These are phyloP conservation scores for Argyra leucocephala DNA, from an alignment of 2,888 invertebrate genomes.

Conservation along the genomic window DNA sequence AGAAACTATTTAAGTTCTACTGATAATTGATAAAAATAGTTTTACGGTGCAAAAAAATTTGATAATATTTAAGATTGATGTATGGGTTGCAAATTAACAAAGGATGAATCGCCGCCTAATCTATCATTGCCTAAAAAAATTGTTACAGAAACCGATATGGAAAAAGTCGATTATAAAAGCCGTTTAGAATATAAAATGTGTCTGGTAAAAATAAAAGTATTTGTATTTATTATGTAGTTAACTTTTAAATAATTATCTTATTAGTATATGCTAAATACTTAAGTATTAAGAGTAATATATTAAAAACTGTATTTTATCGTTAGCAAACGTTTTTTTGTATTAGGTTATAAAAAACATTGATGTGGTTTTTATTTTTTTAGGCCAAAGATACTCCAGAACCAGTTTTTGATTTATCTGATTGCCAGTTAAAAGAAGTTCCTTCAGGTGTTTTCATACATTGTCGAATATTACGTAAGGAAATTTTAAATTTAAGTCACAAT, in stretches of 20 bases:
- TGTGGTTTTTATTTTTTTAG: conserved; percentile 14
- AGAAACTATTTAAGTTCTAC: no score
- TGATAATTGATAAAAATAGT: conserved; percentile 2
- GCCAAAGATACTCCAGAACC: conserved; percentile 69
- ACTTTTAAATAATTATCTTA: no score
- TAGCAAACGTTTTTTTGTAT: no score
- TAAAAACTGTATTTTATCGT: no score
- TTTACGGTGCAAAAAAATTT: not conserved
- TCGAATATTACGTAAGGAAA: conserved; percentile 70
- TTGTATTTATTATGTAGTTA: no score
- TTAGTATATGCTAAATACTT: no score
- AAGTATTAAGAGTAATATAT: no score
- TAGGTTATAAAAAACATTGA: no score
- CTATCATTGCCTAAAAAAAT: conserved; percentile 18
- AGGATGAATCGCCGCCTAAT: conserved; percentile 23
- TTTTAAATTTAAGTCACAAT: conserved; percentile 58
- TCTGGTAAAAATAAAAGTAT: conserved; percentile 23
- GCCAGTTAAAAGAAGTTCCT: conserved; percentile 63
- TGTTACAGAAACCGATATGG: conserved; percentile 19
- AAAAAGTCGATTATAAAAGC: conserved; percentile 29
- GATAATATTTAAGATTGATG: conserved; percentile 17
- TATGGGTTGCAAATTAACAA: conserved; percentile 31
- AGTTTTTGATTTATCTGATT: conserved; percentile 69
- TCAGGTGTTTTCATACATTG: conserved; percentile 70
- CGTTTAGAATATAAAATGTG: conserved; percentile 31